Conservation (phyloP, 2,113 vertebrate species). For the Atlantisia rogersi region DNA sequence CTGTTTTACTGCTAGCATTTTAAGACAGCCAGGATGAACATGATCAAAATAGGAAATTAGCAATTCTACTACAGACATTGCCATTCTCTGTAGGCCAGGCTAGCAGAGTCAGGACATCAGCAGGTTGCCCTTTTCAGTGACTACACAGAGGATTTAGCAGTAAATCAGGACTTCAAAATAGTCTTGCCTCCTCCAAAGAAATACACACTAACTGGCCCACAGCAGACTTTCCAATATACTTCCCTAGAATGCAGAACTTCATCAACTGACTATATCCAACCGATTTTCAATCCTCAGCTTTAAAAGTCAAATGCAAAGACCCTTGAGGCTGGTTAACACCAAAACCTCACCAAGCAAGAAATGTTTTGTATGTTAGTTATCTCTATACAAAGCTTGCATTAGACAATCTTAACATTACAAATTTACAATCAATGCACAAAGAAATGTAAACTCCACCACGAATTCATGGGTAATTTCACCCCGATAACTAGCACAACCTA, state of each 20-base stretch:
- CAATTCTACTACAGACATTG: not conserved
- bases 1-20: not conserved
- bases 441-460: not conserved
- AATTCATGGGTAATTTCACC: not conserved
- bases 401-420: constrained; percentile 27
- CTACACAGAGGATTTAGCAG: not conserved
- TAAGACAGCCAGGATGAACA: not conserved
- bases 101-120: not conserved
- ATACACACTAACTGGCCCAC: not conserved
- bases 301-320: not conserved
- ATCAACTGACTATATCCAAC: not conserved
- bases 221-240: not conserved
- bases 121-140: not conserved
- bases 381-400: constrained; percentile 1
- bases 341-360: not conserved
- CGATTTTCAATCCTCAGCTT: not conserved
- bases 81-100: not conserved
- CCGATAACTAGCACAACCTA: not conserved
- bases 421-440: constrained; percentile 25
- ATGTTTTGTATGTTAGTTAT: not conserved
- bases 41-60: not conserved
- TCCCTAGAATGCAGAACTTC: not conserved
- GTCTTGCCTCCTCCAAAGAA: not conserved
- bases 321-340: not conserved
- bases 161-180: not conserved